Base-by-base conservation (phyloP, 1,140 invertebrate genomes). In the Hycleus phaleratus region DNA sequence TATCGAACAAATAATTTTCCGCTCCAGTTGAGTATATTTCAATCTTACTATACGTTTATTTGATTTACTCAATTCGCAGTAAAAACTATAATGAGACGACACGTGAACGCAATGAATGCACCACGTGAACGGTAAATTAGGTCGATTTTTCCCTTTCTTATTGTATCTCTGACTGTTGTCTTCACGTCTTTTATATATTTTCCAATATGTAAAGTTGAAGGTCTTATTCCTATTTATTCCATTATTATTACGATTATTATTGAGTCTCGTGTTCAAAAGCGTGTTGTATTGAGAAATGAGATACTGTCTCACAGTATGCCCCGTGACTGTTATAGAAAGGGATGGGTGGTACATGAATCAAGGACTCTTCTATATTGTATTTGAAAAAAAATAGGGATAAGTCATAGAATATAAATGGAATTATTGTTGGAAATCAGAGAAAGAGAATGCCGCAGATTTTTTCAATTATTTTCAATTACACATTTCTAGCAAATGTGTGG, bases 121-220 rank as follows among this genome's bases (percentile, higher is more conserved):
- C n/a, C 51, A 45, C 51, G 51, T 53, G 51, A 53, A 32, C 18
- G 38, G 51, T 46, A 45, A 53, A 53, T 42, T 51, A 49, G 56
- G 56, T 58, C 56, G 45, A 45, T 53, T 46, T 53, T 45, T n/a
- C 9, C 11, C 46, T 53, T 53, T 53, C 24, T 24, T 43, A 6
- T 24, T 32, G 4, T 32, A 32, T 3, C 32, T 32, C 7, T 32
- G 26, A 32, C 26, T 32, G 26, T 32, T 32, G 32, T 32, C 32
- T 32, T 32, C 32, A 32, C 2, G 32, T 32, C 32, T 32, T 32
- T 32, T 5, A 32, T 32, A 32, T 32, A 32, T 32, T 5, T 5
- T 32, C 32, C 51, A 45, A 26, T 3, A 45, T 45, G 42, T 53
- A 53, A 53, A 53, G 51, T 53, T 53, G 51, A 53, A 53, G 51